Percentiles rank a stretch among this genome's conserved stretches.
These are phyloP conservation scores for Solenodon paradoxus DNA, from an alignment of 2,113 vertebrate species.

Conservation along the genomic window DNA sequence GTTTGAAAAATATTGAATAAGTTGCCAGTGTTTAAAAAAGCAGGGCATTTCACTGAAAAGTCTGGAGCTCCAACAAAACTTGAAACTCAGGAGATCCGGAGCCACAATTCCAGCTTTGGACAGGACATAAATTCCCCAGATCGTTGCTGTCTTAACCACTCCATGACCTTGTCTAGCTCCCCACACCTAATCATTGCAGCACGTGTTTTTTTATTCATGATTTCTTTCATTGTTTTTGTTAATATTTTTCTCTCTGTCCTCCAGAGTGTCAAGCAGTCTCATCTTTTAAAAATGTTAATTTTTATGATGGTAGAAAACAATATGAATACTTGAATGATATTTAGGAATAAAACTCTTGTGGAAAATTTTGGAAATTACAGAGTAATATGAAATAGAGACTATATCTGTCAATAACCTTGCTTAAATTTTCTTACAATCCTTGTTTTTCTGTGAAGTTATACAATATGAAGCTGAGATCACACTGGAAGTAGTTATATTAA, in stretches of 20 bases:
- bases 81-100: background rate
- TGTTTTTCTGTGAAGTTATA: background rate
- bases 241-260: background rate
- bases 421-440: background rate
- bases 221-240: background rate
- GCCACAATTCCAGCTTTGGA: background rate
- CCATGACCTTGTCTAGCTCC: background rate
- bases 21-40: constrained; percentile 40
- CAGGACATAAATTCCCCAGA: background rate
- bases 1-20: constrained; percentile 55
- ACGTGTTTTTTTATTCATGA: background rate
- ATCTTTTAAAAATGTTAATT: background rate
- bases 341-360: background rate
- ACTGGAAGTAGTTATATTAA: background rate
- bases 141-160: accelerated
- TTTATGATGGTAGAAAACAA: constrained; percentile 14
- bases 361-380: background rate
- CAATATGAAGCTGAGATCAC: background rate
- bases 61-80: background rate
- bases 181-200: accelerated
- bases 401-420: background rate
- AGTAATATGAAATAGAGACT: background rate
- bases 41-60: constrained; percentile 10
- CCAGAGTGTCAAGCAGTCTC: background rate
- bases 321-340: background rate